Percentiles rank a stretch among this genome's conserved stretches.
phyloP scores from a whole-genome alignment of 1,140 invertebrate genomes.

The Drosophila aff. region DNA sequence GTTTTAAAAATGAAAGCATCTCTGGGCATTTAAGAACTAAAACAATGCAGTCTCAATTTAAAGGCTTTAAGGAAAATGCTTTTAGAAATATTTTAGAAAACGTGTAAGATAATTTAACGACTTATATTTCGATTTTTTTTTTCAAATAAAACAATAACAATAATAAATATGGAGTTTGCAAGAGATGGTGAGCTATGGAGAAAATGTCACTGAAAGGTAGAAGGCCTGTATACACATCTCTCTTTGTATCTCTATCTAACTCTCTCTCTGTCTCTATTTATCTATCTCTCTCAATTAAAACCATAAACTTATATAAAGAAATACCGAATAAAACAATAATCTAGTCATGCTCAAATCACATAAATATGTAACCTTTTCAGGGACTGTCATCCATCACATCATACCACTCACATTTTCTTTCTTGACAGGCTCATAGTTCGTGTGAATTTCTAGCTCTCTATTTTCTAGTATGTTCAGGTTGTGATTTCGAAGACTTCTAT shows the following conservation, averaged over 20 bases:
- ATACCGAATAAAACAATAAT: too few relatives aligned
- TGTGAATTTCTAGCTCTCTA: conserved; percentile 6
- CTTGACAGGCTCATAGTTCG: not conserved
- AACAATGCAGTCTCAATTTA: not conserved
- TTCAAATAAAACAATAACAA: too few relatives aligned
- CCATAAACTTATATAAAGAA: too few relatives aligned
- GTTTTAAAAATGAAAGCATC: conserved; percentile 16
- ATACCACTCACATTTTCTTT: not conserved
- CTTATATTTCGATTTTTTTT: too few relatives aligned
- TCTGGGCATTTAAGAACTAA: not conserved
- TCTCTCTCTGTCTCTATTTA: too few relatives aligned
- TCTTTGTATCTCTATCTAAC: too few relatives aligned
- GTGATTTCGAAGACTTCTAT: conserved; percentile 25
- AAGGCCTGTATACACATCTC: too few relatives aligned
- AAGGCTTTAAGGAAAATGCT: not conserved
- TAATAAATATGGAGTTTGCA: too few relatives aligned
- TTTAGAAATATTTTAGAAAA: not conserved
- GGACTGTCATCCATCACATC: not conserved
- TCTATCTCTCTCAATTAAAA: too few relatives aligned
- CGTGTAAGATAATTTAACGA: not conserved
- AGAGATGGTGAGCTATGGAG: too few relatives aligned
- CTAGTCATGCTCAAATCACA: too few relatives aligned
- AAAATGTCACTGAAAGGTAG: too few relatives aligned
- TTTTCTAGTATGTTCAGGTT: conserved; percentile 29
- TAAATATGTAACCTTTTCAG: not conserved